A percentile compares a stretch with the other conserved stretches of the same genome.
Evolutionary conservation across 2,113 vertebrate genomes (phyloP).

Genomic region (Paralichthys olivaceus): DNA sequence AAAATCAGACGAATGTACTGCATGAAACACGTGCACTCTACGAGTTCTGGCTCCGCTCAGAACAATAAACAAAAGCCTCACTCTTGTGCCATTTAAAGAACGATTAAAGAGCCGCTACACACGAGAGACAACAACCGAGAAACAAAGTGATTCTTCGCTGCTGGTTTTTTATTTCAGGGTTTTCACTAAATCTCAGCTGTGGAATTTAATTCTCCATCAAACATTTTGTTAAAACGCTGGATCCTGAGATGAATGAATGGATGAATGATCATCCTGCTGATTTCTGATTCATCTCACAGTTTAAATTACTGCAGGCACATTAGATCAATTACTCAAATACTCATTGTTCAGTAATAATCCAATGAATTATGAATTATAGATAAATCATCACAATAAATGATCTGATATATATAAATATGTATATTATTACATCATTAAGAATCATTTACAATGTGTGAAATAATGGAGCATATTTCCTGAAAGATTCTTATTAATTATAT

Average conservation of each 20-base stretch:
- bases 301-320: background rate
- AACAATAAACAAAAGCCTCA: slow-evolving; percentile 44
- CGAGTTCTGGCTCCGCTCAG: slow-evolving; percentile 19
- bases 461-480: too few species aligned
- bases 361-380: too few species aligned
- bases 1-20: slow-evolving; percentile 10
- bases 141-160: slow-evolving; percentile 15
- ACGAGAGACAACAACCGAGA: slow-evolving; percentile 28
- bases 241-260: background rate
- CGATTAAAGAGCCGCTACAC: slow-evolving; percentile 56
- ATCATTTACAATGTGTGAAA: too few species aligned
- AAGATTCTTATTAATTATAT: too few species aligned
- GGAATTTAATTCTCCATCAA: slow-evolving; percentile 44
- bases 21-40: background rate
- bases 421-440: too few species aligned
- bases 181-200: slow-evolving; percentile 39
- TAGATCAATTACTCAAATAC: too few species aligned
- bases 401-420: too few species aligned
- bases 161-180: slow-evolving; percentile 19
- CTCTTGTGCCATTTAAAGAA: slow-evolving; percentile 36
- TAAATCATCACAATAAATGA: too few species aligned
- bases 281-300: too few species aligned
- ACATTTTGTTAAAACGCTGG: too few species aligned
- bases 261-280: background rate
- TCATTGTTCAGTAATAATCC: background rate